A percentile compares a stretch with the other conserved stretches of the same genome.
Conservation (phyloP, 2,113 vertebrate genomes). For the Beaufortia kweichowensis region DNA sequence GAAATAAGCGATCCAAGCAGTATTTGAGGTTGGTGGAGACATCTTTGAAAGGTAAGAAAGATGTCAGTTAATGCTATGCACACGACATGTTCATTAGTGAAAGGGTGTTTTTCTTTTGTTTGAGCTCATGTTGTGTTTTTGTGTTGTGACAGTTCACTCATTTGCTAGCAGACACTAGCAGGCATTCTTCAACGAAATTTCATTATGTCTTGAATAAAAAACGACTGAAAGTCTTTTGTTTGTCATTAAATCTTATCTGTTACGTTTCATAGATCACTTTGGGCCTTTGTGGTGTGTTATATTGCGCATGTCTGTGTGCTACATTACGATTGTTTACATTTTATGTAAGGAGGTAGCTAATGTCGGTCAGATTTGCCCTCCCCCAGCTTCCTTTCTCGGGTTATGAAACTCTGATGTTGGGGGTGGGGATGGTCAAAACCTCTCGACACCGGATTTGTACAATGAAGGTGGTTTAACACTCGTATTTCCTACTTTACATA, state of each 20-base stretch:
- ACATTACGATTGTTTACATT: slow-evolving; percentile 26
- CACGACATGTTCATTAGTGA: slow-evolving; percentile 4
- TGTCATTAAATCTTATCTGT: neutral
- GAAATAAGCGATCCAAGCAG: slow-evolving; percentile 85
- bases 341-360: slow-evolving; percentile 7
- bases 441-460: neutral
- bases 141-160: neutral
- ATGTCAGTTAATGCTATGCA: neutral
- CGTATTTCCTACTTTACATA: neutral
- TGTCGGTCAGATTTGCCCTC: slow-evolving; percentile 8
- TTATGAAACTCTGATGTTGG: slow-evolving; percentile 42
- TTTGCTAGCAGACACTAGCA: too few relatives aligned
- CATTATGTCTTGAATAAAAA: neutral
- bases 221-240: neutral
- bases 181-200: too few relatives aligned
- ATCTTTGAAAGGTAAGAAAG: slow-evolving; percentile 83
- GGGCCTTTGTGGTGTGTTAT: neutral
- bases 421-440: slow-evolving; percentile 22
- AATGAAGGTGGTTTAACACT: neutral
- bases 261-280: neutral
- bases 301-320: slow-evolving; percentile 20
- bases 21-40: slow-evolving; percentile 95
- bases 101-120: neutral
- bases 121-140: neutral
- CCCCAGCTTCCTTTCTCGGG: neutral